Base-by-base conservation (phyloP, 1,140 invertebrate species). In the Lepidurus arcticus region DNA sequence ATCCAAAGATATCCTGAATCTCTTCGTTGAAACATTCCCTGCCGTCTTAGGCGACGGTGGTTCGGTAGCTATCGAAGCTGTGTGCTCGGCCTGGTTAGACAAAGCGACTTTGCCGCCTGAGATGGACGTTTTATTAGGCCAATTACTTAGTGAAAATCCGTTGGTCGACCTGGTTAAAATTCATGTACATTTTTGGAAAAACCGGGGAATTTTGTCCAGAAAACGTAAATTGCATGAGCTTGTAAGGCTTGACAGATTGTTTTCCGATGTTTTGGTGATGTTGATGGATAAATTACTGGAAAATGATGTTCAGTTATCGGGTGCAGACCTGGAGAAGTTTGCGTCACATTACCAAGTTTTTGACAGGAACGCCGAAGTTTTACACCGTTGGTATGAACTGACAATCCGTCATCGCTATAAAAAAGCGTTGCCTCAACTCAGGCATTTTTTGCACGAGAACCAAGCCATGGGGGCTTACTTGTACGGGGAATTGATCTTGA, bases 301-400 rank as follows among this genome's bases (percentile, higher is more conserved):
- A 9, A 79, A 83, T 21, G 80, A 82, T 77, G 53, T 82, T 24
- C 78, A 81, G 24, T 65, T 82, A n/a, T 75, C 82, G 10, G 73
- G 82, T 6, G 81, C 82, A 21, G 44, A 79, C 21, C 24, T 83
- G n/a, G 44, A 81, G 26, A 80, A 83, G 43, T 42, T 80, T 76
- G 43, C 74, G 16, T 76, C 53, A 42, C 21, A 80, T 24, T 83
- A 81, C 34, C 73, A 80, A 44, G 78, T 82, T 4, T 11, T 43
- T 4, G 73, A n/a, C n/a, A 78, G 79, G 42, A 84, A 82, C 81
- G 80, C 82, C 65, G 84, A 86, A 81, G 83, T 86, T 44, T 78
- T 81, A 44, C 86, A 87, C 76, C 81, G 85, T 53, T 85, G 84
- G 84, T 86, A 84, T 82, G 85, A 87, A 79, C 77, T 86, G 7